These are phyloP conservation scores for Danio choprae DNA, from an alignment of 2,797 vertebrate species.

Conservation along the genomic window DNA sequence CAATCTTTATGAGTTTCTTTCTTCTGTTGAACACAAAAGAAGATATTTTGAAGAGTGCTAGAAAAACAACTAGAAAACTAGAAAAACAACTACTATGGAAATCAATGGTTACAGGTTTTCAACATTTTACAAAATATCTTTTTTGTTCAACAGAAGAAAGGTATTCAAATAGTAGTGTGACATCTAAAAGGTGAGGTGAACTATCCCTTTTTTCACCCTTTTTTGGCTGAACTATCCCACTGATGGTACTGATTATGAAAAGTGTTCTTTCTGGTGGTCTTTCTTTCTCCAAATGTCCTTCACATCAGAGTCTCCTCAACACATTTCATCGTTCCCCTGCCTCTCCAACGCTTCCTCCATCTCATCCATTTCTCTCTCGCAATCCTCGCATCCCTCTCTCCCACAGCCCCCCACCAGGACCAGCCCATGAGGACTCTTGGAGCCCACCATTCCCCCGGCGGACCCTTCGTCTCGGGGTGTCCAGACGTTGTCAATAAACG, in stretches of 20 bases:
- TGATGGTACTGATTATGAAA: neutral
- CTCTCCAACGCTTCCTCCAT: slow-evolving; percentile 70
- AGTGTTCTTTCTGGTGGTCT: neutral
- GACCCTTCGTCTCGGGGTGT: slow-evolving; percentile 59
- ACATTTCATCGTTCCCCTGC: slow-evolving; percentile 70
- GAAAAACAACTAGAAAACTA: no score
- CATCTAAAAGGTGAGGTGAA: no score
- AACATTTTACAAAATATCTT: no score
- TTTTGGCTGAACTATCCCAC: no score
- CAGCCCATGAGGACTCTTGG: slow-evolving; percentile 64
- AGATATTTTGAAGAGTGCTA: no score
- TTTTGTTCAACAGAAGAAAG: no score
- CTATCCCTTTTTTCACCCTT: no score
- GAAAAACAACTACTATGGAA: no score
- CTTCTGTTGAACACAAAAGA: no score
- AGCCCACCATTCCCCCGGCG: slow-evolving; percentile 52
- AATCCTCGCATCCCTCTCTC: slow-evolving; percentile 79
- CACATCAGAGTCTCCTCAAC: slow-evolving; percentile 48
- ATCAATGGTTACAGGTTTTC: no score
- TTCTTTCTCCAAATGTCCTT: neutral
- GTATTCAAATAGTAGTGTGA: no score
- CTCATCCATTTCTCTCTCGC: slow-evolving; percentile 76
- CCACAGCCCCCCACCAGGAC: slow-evolving; percentile 74
- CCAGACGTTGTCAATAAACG: slow-evolving; percentile 72
- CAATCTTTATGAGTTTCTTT: no score